Evolutionary conservation across 2,797 vertebrate genomes (phyloP), one percentile per base, ranked within the genome.

Genomic region (Toxotes lorentzi): DNA sequence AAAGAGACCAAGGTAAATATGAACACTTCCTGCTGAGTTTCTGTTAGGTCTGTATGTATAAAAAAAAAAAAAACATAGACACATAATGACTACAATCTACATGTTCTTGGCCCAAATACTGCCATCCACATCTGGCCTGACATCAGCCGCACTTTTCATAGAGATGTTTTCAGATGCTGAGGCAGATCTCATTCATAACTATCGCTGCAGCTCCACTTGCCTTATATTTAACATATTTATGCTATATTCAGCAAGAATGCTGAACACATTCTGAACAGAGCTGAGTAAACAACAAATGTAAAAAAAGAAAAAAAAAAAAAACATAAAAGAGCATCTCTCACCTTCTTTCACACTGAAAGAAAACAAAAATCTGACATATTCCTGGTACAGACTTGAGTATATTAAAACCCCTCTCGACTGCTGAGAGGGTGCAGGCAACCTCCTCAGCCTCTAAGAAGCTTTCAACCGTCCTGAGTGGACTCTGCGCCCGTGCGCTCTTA

Each of bases 401-500:
- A 30, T 59, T 56, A 70, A 84, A 81, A 65, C 35, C 21, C 38
- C 30, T 50, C 45, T 51, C n/a, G 12, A 19, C 23, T 47, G 47
- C 19, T 4, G 54, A n/a, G 34, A 56, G 38, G 63, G 16, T 7
- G n/a, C 45, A 13, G 41, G 58, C 47, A 0, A 5, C 21, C 58
- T 58, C 66, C 56, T 35, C 1, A 0, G 61, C 65, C 16, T 68
- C 60, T 7, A 4, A 32, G 24, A 34, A 0, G 21, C 40, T 54
- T 53, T 65, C 74, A 63, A 45, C 48, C 19, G 45, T 30, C 60
- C 43, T 11, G 8, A 27, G 4, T 6, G 14, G 57, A 48, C 35
- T 24, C 7, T 0, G 57, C 5, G 13, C 6, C 2, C 1, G 8
- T 13, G 2, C 0, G 9, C 63, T 14, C 86, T 97, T 93, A 99